Base-by-base conservation (phyloP, 2,888 invertebrate species). In the Brachylomia viminalis region DNA sequence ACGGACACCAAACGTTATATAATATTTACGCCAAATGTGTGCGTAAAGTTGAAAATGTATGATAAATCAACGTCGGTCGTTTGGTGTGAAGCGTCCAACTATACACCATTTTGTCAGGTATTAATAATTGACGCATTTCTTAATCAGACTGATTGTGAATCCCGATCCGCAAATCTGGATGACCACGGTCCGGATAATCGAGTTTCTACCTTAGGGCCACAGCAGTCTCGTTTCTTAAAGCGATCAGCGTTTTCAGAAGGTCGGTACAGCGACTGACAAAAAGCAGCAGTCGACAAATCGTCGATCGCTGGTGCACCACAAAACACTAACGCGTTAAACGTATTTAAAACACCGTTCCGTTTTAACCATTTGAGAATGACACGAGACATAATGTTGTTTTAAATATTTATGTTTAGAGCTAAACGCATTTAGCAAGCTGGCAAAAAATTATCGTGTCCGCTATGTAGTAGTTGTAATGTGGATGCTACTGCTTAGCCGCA, bases 401-500 rank as follows among this genome's bases (percentile, higher is more conserved):
- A 17, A 58, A 33, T 17, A 59, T 38, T 38, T n/a, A n/a, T 38
- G 17, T 30, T 38, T 38, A 62, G n/a, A 10, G 10, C 17, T 64
- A 17, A 64, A 64, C n/a, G 10, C n/a, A 23, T 62, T 38, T n/a
- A n/a, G 30, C 6, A 23, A 66, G 10, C 17, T 15, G n/a, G 66
- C 11, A 10, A 33, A 20, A 30, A 23, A 45, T 45, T 38, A n/a
- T 45, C 30, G 4, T 45, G 33, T 33, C 33, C 20, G 15, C 33
- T 56, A 54, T 38, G 38, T 45, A n/a, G 30, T 30, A 30, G 42
- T 30, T 81, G 4, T 42, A 13, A 27, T 49, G 49, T 65, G 42
- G 30, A 56, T 74, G 33, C 20, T 81, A 80, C 80, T 71, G 30
- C 56, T 67, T 38, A 13, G 42, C 59, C 33, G 54, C 30, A 38